These are phyloP conservation scores for Entosphenus tridentatus DNA, from an alignment of 2,113 vertebrate species.

Conservation along the genomic window DNA sequence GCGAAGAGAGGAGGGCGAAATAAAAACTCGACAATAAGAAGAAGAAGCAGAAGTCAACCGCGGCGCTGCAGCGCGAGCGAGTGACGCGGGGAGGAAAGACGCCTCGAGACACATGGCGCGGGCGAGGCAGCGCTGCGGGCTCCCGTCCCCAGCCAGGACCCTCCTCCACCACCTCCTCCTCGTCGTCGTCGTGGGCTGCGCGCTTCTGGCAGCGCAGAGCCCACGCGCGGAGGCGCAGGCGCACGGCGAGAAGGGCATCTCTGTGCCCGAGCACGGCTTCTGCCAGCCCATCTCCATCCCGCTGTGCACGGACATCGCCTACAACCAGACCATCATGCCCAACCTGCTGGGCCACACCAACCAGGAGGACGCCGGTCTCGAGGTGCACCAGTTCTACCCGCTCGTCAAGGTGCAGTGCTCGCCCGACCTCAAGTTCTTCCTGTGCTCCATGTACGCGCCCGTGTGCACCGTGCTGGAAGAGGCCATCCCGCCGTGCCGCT, in stretches of 20 bases:
- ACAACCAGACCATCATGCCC: slow-evolving; percentile 71
- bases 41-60: too few relatives aligned
- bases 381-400: slow-evolving; percentile 69
- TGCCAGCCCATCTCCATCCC: slow-evolving; percentile 67
- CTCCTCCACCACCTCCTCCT: too few relatives aligned
- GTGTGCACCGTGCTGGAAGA: slow-evolving; percentile 64
- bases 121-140: too few relatives aligned
- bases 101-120: too few relatives aligned
- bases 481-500: slow-evolving; percentile 53
- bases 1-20: too few relatives aligned
- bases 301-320: slow-evolving; percentile 62
- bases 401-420: slow-evolving; percentile 63
- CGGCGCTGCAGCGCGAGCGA: too few relatives aligned
- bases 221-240: not conserved
- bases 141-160: too few relatives aligned
- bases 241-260: slow-evolving; percentile 47
- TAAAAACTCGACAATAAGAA: too few relatives aligned
- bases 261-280: slow-evolving; percentile 57
- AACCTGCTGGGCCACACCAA: slow-evolving; percentile 62
- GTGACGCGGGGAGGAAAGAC: too few relatives aligned
- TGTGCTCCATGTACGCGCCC: slow-evolving; percentile 64
- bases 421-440: slow-evolving; percentile 51
- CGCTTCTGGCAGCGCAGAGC: too few relatives aligned
- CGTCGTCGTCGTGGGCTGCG: too few relatives aligned
- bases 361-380: slow-evolving; percentile 56